Percentiles rank a stretch among this genome's conserved stretches.
phyloP scores from a whole-genome alignment of 2,797 vertebrate species.

The Threskiornis aethiopicus region DNA sequence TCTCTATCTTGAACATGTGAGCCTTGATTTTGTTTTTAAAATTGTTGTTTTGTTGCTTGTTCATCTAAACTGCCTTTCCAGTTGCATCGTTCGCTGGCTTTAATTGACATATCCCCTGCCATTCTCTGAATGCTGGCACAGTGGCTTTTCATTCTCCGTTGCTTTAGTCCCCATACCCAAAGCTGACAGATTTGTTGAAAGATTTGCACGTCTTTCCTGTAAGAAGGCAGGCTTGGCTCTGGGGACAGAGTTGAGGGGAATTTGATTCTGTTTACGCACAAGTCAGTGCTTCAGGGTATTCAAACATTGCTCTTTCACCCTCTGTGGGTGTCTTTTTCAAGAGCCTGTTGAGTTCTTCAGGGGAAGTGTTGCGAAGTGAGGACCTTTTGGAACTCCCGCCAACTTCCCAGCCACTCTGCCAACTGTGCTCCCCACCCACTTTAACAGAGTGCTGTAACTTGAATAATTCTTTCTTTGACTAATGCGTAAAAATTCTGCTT shows the following conservation, averaged over 20 bases:
- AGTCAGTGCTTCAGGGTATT: not conserved
- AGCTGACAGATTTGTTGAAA: not conserved
- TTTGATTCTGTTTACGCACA: not conserved
- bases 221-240: constrained; percentile 15
- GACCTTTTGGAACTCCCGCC: constrained; percentile 1
- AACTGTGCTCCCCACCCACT: constrained; percentile 45
- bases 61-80: constrained; percentile 26
- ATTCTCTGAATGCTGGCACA: constrained; percentile 49
- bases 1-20: not conserved
- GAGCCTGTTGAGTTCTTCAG: not conserved
- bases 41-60: constrained; percentile 50
- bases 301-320: not conserved
- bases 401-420: constrained; percentile 53
- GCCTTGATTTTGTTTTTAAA: constrained; percentile 25
- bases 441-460: constrained; percentile 59
- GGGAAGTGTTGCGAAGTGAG: not conserved
- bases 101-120: constrained; percentile 31
- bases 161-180: not conserved
- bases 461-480: constrained; percentile 72
- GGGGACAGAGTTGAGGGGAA: not conserved
- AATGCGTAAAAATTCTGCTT: constrained; percentile 76
- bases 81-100: constrained; percentile 32
- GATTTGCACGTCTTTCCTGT: not conserved
- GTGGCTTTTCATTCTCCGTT: constrained; percentile 73
- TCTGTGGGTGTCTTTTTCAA: constrained; percentile 8